phyloP scores from a whole-genome alignment of 2,113 vertebrate species.

The Phalacrocorax brasilianus region DNA sequence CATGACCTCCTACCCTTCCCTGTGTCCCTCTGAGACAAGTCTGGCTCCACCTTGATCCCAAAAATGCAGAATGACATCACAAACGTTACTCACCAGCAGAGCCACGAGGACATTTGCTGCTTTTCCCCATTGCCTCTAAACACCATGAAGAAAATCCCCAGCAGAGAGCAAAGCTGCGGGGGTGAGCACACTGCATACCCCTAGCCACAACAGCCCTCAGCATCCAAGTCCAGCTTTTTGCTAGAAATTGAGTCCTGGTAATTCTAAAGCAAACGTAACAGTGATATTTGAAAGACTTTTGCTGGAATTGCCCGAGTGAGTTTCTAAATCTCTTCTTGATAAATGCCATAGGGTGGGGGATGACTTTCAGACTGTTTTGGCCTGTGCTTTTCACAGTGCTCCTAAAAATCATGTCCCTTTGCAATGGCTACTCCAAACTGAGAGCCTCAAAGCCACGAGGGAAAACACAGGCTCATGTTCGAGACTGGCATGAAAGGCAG shows the following conservation, averaged over 20 bases:
- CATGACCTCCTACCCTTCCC: not conserved
- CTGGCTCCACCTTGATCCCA: not conserved
- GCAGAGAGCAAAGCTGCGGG: not conserved
- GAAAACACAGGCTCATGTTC: not conserved
- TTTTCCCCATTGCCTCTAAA: not conserved
- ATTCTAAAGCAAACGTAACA: not conserved
- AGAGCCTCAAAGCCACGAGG: not conserved
- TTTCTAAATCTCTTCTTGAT: not conserved
- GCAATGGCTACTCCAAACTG: not conserved
- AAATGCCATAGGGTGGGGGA: not conserved
- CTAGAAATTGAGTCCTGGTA: not conserved
- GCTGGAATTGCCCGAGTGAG: not conserved
- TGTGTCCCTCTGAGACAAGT: rapidly evolving
- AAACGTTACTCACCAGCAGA: rapidly evolving
- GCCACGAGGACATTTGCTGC: not conserved
- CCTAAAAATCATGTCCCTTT: not conserved
- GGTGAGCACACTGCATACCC: not conserved
- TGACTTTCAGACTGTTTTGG: not conserved
- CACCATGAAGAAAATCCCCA: not conserved
- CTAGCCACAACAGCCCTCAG: not conserved
- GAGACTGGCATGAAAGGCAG: not conserved
- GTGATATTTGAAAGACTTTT: not conserved
- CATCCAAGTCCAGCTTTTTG: not conserved
- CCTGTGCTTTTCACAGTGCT: not conserved
- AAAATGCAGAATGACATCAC: not conserved